Percentiles rank a stretch among this genome's conserved stretches.
Evolutionary conservation across 2,797 vertebrate species (phyloP).

Genomic region (Acanthurus leucopareius): DNA sequence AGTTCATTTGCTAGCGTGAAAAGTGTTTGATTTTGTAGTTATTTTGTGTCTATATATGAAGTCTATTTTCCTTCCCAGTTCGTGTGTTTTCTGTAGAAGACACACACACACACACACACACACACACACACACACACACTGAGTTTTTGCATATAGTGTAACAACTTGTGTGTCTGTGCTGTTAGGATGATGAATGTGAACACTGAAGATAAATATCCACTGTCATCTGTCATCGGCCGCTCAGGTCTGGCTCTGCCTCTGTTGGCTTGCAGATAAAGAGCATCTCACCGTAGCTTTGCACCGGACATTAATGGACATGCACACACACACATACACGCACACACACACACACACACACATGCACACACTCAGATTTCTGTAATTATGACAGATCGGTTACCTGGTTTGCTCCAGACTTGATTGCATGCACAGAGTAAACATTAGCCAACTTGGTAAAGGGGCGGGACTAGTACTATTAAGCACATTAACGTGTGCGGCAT

Average conservation of each 20-base stretch:
- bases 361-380: constrained; percentile 31
- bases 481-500: constrained; percentile 80
- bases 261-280: constrained; percentile 61
- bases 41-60: constrained; percentile 33
- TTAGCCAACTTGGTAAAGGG: constrained; percentile 67
- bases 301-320: constrained; percentile 44
- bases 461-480: constrained; percentile 78
- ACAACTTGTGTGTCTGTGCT: constrained; percentile 35
- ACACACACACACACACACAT: constrained; percentile 3
- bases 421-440: constrained; percentile 58
- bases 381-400: constrained; percentile 73
- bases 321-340: neutral
- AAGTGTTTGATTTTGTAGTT: constrained; percentile 50
- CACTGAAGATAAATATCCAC: constrained; percentile 67
- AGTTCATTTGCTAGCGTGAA: constrained; percentile 33
- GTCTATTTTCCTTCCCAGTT: constrained; percentile 33
- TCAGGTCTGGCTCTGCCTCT: constrained; percentile 55
- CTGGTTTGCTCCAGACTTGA: constrained; percentile 47
- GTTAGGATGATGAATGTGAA: constrained; percentile 68
- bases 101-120: neutral
- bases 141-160: constrained; percentile 26
- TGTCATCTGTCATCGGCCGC: constrained; percentile 61
- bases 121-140: neutral
- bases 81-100: constrained; percentile 1
- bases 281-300: constrained; percentile 44